Conservation (phyloP, 2,888 invertebrate species). For the Schizaphis graminum region DNA sequence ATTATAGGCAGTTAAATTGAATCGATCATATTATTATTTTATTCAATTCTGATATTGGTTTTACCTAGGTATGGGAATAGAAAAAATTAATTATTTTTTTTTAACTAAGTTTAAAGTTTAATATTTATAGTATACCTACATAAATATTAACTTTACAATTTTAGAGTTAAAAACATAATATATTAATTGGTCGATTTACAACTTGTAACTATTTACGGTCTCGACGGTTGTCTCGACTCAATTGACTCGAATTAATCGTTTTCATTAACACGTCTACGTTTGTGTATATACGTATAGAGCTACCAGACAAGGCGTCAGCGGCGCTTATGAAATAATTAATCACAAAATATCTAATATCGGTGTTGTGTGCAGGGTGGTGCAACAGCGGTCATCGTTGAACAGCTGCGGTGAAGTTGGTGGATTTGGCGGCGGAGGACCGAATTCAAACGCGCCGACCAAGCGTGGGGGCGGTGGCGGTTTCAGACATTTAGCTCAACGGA, state of each 20-base stretch:
- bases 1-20: background rate
- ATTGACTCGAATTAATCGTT: background rate
- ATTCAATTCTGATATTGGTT: no score
- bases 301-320: background rate
- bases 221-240: background rate
- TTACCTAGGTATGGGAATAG: no score
- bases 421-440: background rate
- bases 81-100: no score
- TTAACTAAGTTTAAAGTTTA: no score
- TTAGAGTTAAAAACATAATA: background rate
- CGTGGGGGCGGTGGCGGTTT: constrained; percentile 24
- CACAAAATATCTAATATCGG: background rate
- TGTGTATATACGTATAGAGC: background rate
- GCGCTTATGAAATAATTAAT: background rate
- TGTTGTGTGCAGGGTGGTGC: constrained; percentile 1
- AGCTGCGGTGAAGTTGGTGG: background rate
- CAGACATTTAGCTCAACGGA: background rate
- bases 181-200: background rate
- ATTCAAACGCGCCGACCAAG: background rate
- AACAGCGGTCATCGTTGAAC: background rate
- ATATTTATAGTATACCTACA: background rate
- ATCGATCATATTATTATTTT: no score
- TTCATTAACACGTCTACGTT: background rate
- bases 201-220: background rate
- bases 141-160: background rate